A percentile compares a stretch with the other conserved stretches of the same genome.
Evolutionary conservation across 2,888 invertebrate genomes (phyloP).

Genomic region (Heliconius cydno): DNA sequence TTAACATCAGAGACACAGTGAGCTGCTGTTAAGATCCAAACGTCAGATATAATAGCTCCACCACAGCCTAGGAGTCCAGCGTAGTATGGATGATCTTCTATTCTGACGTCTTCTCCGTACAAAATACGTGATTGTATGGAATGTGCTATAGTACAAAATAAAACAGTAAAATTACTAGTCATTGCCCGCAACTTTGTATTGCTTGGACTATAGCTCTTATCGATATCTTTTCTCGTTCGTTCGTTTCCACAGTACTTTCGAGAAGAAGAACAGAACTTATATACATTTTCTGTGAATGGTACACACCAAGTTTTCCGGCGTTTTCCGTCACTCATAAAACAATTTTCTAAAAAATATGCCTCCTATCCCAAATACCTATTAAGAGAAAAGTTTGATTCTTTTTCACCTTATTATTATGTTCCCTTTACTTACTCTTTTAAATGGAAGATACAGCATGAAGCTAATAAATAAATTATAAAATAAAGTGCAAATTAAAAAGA

Average conservation of each 20-base stretch:
- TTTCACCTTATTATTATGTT: background rate
- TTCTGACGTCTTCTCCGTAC: slow-evolving; percentile 40
- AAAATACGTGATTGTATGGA: slow-evolving; percentile 28
- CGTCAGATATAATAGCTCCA: slow-evolving; percentile 48
- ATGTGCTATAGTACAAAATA: background rate
- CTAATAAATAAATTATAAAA: background rate
- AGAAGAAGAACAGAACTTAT: too few species aligned
- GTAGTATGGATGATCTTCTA: slow-evolving; percentile 51
- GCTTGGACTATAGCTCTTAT: too few species aligned
- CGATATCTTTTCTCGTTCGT: too few species aligned
- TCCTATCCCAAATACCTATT: too few species aligned
- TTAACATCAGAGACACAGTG: slow-evolving; percentile 47
- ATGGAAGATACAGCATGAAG: background rate
- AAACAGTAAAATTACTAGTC: too few species aligned
- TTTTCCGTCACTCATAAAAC: too few species aligned
- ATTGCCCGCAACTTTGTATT: too few species aligned
- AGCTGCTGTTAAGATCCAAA: slow-evolving; percentile 50
- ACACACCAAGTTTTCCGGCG: too few species aligned
- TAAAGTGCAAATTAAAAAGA: background rate
- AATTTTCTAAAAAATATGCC: too few species aligned
- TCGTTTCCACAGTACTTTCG: too few species aligned
- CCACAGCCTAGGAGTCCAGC: slow-evolving; percentile 48
- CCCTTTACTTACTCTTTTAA: background rate
- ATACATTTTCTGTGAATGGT: too few species aligned
- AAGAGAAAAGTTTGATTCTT: background rate